phyloP scores from a whole-genome alignment of 2,113 vertebrate genomes.

The Cacatua alba region DNA sequence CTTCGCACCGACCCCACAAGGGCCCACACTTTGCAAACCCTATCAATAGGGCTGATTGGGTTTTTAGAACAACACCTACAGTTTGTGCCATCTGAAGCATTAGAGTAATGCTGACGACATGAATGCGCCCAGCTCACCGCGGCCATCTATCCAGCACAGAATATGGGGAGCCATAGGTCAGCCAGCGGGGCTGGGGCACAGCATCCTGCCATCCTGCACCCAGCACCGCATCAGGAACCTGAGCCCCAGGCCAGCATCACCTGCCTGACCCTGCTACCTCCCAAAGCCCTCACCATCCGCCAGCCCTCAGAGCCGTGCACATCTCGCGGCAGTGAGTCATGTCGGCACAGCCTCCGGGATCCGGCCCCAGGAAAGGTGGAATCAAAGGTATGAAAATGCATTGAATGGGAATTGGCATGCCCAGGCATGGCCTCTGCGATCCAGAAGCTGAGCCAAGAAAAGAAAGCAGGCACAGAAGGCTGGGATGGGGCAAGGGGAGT shows the following conservation, averaged over 20 bases:
- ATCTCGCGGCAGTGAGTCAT: background rate
- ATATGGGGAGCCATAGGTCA: background rate
- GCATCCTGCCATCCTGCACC: background rate
- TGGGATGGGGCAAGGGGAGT: background rate
- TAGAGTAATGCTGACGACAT: accelerated
- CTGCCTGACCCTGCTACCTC: background rate
- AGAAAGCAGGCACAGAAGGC: background rate
- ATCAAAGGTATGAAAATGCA: background rate
- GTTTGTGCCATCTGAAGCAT: accelerated
- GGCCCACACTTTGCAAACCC: background rate
- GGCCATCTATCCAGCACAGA: background rate
- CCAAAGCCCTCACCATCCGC: accelerated
- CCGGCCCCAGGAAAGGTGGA: background rate
- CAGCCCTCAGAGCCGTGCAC: background rate
- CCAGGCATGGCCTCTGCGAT: background rate
- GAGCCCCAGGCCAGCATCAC: background rate
- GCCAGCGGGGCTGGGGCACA: background rate
- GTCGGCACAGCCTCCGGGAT: background rate
- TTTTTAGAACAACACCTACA: accelerated
- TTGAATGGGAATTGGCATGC: background rate
- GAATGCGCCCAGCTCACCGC: background rate
- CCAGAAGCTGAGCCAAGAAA: background rate
- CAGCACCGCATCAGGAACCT: accelerated
- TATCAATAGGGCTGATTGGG: accelerated
- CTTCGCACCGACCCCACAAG: background rate